Conservation (phyloP, 2,113 vertebrate genomes). For the Meleagris gallopavo region DNA sequence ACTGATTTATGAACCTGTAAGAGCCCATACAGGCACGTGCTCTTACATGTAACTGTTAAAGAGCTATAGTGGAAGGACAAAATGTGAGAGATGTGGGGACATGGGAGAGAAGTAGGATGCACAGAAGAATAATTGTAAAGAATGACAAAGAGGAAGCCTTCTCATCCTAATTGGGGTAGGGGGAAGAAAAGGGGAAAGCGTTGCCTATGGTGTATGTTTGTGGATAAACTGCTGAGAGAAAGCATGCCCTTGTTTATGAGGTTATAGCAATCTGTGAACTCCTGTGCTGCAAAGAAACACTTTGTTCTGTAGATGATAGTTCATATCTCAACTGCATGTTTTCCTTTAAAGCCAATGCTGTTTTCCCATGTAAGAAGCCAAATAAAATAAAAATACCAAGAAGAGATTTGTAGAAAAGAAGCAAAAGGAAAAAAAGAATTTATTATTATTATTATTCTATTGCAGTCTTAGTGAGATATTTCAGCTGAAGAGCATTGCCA, state of each 20-base stretch:
- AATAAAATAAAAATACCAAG: conserved; percentile 64
- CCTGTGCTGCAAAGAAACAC: not conserved
- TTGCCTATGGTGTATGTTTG: not conserved
- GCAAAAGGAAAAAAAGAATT: not conserved
- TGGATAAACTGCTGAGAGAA: not conserved
- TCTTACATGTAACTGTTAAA: not conserved
- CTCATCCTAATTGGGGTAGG: not conserved
- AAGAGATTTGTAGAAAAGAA: conserved; percentile 22
- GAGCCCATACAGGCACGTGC: not conserved
- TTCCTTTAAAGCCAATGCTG: conserved; percentile 29
- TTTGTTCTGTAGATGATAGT: not conserved
- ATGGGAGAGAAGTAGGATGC: not conserved
- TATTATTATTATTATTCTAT: not conserved
- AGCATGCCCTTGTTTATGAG: not conserved
- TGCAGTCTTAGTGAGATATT: not conserved
- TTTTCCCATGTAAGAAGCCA: conserved; percentile 62
- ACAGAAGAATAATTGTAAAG: not conserved
- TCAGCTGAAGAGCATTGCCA: not conserved
- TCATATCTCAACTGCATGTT: conserved; percentile 17
- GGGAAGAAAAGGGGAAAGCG: not conserved
- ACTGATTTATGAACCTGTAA: not conserved
- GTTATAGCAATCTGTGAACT: not conserved
- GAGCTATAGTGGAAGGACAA: not conserved
- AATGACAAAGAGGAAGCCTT: not conserved
- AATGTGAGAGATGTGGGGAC: not conserved